Conservation (phyloP, 23 tunicate genomes). For the Ciona savignyi region DNA sequence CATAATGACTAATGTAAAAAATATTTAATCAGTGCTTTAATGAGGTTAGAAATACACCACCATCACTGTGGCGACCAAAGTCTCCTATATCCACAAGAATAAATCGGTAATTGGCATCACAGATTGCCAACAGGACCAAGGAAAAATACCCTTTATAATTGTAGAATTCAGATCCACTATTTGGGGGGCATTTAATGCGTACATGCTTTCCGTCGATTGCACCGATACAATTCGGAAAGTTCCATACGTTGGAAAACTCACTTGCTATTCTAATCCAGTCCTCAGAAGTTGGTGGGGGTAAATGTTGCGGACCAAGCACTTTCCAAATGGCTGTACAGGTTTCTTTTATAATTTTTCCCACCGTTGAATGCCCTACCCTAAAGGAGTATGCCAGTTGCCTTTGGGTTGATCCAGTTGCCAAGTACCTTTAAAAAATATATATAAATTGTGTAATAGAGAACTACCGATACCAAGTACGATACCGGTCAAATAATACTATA, state of each 20-base stretch:
- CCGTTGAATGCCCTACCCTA: conserved; percentile 33
- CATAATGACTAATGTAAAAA: too few relatives aligned
- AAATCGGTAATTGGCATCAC: too few relatives aligned
- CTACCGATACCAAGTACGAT: too few relatives aligned
- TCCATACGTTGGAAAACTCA: conserved; percentile 24
- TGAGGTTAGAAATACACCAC: conserved; percentile 47
- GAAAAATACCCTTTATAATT: conserved; percentile 49
- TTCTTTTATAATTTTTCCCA: conserved; percentile 26
- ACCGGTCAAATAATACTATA: too few relatives aligned
- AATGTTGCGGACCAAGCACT: conserved; percentile 18
- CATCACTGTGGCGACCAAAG: conserved; percentile 25
- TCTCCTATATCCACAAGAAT: too few relatives aligned
- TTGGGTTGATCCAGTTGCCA: conserved; percentile 39
- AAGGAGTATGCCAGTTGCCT: conserved; percentile 33
- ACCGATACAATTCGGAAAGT: conserved; percentile 33
- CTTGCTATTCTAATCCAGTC: conserved; percentile 26
- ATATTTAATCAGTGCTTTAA: conserved; percentile 1
- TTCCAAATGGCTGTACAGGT: conserved; percentile 27
- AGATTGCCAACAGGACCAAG: conserved; percentile 22
- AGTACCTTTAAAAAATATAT: conserved; percentile 15
- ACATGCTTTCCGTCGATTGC: conserved; percentile 47
- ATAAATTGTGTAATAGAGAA: too few relatives aligned
- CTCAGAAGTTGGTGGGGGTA: conserved; percentile 12
- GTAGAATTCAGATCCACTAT: conserved; percentile 48
- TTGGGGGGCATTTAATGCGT: conserved; percentile 35